These are phyloP conservation scores for Halocynthia roretzi DNA, from an alignment of 23 tunicate species.

Conservation along the genomic window DNA sequence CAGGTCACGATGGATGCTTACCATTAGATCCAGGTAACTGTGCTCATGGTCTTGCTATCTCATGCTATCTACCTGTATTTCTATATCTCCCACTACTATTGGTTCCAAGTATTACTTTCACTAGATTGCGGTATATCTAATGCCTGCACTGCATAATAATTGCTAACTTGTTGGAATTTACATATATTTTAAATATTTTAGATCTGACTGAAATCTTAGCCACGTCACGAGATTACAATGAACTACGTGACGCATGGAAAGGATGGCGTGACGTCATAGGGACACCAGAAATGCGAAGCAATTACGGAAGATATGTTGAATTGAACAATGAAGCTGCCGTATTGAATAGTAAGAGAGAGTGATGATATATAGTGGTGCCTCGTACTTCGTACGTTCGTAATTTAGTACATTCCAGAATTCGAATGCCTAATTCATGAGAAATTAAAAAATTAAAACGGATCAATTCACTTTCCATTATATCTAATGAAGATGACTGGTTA, in stretches of 20 bases:
- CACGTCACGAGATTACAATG: constrained; percentile 61
- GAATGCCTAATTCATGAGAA: too few relatives aligned
- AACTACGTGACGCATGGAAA: constrained; percentile 63
- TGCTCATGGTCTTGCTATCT: background rate
- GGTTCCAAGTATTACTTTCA: too few relatives aligned
- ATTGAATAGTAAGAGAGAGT: constrained; percentile 47
- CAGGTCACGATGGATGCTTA: constrained; percentile 25
- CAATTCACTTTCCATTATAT: background rate
- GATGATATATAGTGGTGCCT: too few relatives aligned
- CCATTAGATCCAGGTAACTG: constrained; percentile 80
- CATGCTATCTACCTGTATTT: too few relatives aligned
- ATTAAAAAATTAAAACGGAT: too few relatives aligned
- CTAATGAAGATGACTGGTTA: background rate
- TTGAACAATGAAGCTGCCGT: constrained; percentile 70
- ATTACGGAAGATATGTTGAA: constrained; percentile 56
- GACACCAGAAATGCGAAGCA: constrained; percentile 50
- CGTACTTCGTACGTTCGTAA: too few relatives aligned
- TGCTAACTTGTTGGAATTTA: background rate
- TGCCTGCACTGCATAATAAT: too few relatives aligned
- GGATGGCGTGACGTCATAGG: constrained; percentile 91
- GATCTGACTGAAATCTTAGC: constrained; percentile 86
- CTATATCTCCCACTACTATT: too few relatives aligned
- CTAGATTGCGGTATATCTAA: too few relatives aligned
- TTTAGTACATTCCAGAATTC: too few relatives aligned
- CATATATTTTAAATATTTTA: constrained; percentile 1